phyloP scores from a whole-genome alignment of 2,888 invertebrate species.

The Caenorhabditis zanzibari region DNA sequence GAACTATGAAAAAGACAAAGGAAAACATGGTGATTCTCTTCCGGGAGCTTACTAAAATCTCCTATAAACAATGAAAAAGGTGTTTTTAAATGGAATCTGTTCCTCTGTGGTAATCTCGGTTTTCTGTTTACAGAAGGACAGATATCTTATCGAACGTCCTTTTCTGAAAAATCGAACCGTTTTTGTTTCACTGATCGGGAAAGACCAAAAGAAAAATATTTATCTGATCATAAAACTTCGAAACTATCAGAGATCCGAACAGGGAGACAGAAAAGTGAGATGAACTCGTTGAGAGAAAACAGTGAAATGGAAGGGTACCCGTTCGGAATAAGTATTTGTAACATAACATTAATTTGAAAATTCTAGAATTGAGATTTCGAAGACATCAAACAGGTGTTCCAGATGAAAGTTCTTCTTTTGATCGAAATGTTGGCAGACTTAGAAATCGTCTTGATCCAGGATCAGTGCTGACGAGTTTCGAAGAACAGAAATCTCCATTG shows the following conservation, averaged over 20 bases:
- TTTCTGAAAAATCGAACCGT: neutral
- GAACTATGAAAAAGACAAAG: slow-evolving; percentile 6
- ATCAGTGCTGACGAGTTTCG: slow-evolving; percentile 44
- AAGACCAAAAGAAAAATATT: neutral
- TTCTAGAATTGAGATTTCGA: slow-evolving; percentile 6
- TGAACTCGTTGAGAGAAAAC: slow-evolving; percentile 50
- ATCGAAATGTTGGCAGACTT: slow-evolving; percentile 54
- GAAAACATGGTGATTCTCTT: neutral
- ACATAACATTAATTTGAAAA: slow-evolving; percentile 12
- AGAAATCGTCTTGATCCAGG: slow-evolving; percentile 40
- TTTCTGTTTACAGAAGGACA: too few relatives aligned
- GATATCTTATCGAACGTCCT: too few relatives aligned
- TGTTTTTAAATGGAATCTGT: neutral
- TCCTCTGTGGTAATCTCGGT: too few relatives aligned
- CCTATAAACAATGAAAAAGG: neutral
- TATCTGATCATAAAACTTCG: slow-evolving; percentile 5
- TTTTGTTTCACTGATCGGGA: neutral
- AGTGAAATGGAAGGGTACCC: slow-evolving; percentile 58
- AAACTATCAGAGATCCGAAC: slow-evolving; percentile 36
- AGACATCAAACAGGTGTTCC: slow-evolving; percentile 45
- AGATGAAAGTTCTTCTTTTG: slow-evolving; percentile 37
- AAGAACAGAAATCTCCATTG: slow-evolving; percentile 47
- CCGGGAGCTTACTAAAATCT: neutral
- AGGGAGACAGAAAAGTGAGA: slow-evolving; percentile 17
- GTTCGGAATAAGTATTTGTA: slow-evolving; percentile 24